A percentile compares a stretch with the other conserved stretches of the same genome.
Evolutionary conservation across 2,797 vertebrate species (phyloP).

Genomic region (Coreius guichenoti): DNA sequence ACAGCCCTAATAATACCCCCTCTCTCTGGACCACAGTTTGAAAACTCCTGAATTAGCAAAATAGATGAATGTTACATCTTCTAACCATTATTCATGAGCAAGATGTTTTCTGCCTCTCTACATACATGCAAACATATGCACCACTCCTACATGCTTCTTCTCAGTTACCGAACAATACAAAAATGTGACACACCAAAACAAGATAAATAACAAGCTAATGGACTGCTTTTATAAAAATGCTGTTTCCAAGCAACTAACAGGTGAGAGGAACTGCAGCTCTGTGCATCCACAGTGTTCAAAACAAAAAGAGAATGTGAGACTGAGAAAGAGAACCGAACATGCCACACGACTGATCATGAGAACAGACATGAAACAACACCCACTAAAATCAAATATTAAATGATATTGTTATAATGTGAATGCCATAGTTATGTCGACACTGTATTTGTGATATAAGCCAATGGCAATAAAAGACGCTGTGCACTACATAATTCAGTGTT

Average conservation of each 20-base stretch:
- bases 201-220: conserved; percentile 65
- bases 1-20: no score
- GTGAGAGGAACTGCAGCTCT: conserved; percentile 57
- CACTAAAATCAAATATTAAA: neutral
- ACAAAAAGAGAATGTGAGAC: neutral
- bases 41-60: neutral
- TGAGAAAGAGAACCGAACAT: conserved; percentile 9
- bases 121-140: conserved; percentile 33
- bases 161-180: conserved; percentile 56
- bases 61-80: neutral
- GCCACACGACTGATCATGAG: neutral
- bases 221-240: conserved; percentile 54
- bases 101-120: conserved; percentile 26
- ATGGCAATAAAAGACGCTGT: neutral
- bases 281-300: conserved; percentile 33
- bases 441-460: neutral
- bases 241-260: conserved; percentile 77
- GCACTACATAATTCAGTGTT: neutral
- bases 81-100: neutral
- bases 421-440: neutral
- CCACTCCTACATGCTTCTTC: neutral
- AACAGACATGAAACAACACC: neutral
- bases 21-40: neutral
- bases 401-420: neutral
- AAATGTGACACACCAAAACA: conserved; percentile 52